A percentile compares a stretch with the other conserved stretches of the same genome.
Conservation (phyloP, 2,888 invertebrate species). For the Creontiades dilutus region DNA sequence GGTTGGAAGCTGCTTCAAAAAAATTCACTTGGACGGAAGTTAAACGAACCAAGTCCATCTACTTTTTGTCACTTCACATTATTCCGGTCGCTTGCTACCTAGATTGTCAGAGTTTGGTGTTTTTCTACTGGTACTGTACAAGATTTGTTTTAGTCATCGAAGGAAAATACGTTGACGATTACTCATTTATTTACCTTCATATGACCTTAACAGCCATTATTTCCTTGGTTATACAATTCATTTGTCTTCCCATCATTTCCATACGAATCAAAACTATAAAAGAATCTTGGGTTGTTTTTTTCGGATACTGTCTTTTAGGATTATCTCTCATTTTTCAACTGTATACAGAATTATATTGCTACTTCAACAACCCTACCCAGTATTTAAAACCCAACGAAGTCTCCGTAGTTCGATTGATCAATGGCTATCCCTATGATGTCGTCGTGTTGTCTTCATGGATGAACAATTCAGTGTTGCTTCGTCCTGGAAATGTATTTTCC, state of each 20-base stretch:
- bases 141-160: not conserved
- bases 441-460: not conserved
- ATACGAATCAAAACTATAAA: not conserved
- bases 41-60: conserved; percentile 27
- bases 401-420: conserved; percentile 1
- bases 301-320: conserved; percentile 4
- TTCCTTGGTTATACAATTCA: not conserved
- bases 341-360: not conserved
- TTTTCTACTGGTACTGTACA: conserved; percentile 9
- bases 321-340: not conserved
- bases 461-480: not conserved
- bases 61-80: not conserved
- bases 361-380: not conserved
- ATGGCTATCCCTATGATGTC: conserved; percentile 1
- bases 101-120: not conserved
- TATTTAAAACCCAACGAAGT: not conserved
- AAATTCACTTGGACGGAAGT: conserved; percentile 39
- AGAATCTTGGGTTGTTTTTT: not conserved
- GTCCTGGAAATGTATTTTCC: not conserved
- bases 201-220: not conserved
- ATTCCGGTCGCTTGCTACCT: conserved; percentile 19
- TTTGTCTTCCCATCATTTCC: not conserved
- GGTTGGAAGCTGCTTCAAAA: conserved; percentile 24
- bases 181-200: not conserved
- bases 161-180: not conserved